Evolutionary conservation across 2,888 invertebrate species (phyloP).

Genomic region (Synergus gifuensis): DNA sequence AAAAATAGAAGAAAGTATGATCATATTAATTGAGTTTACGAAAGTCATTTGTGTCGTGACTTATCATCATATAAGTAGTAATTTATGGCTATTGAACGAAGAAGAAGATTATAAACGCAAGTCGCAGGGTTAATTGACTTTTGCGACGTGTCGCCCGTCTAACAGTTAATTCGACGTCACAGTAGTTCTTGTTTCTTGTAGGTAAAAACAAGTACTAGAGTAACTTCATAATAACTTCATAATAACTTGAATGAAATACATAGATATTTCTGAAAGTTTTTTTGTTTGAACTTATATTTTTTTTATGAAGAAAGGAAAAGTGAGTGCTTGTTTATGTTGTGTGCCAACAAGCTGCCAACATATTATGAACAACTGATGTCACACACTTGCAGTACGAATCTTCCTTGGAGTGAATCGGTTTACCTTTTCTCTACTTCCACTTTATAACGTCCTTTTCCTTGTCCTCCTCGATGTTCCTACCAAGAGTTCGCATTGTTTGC

Average conservation of each 20-base stretch:
- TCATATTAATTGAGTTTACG: background rate
- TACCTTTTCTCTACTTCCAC: conserved; percentile 38
- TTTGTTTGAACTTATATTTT: too few relatives aligned
- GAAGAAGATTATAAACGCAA: background rate
- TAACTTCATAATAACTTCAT: too few relatives aligned
- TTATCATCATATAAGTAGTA: background rate
- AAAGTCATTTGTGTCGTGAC: background rate
- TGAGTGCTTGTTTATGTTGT: background rate
- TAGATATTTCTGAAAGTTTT: too few relatives aligned
- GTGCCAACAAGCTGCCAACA: background rate
- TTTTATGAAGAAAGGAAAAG: background rate
- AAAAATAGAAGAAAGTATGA: background rate
- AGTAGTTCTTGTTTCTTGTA: background rate
- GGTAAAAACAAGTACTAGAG: background rate
- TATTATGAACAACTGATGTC: background rate
- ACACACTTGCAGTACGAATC: background rate
- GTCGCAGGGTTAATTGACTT: background rate
- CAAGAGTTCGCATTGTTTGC: conserved; percentile 68
- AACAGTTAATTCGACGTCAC: background rate
- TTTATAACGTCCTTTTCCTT: conserved; percentile 42
- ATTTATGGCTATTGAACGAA: background rate
- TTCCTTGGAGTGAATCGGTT: conserved; percentile 41
- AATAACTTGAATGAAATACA: too few relatives aligned
- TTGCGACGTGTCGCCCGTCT: background rate
- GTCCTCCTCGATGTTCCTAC: conserved; percentile 52